Evolutionary conservation across 1,140 invertebrate species (phyloP).

Genomic region (Drosophila baimaii): DNA sequence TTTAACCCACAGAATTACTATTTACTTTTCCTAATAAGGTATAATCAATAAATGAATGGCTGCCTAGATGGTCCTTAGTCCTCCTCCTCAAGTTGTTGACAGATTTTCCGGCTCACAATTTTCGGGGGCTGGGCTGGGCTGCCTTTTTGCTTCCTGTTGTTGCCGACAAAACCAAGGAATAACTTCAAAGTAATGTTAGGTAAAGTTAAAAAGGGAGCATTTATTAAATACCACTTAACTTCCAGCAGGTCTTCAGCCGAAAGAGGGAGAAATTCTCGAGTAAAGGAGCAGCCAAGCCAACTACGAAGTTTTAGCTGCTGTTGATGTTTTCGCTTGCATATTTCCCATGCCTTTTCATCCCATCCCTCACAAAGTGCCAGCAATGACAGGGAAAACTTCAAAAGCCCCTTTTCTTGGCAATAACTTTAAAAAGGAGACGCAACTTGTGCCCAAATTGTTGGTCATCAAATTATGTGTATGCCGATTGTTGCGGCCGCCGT

Average conservation of each 20-base stretch:
- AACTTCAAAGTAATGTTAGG: slow-evolving; percentile 67
- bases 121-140: slow-evolving; percentile 15
- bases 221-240: slow-evolving; percentile 73
- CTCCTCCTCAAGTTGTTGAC: slow-evolving; percentile 27
- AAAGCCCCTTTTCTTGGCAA: slow-evolving; percentile 23
- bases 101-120: slow-evolving; percentile 25
- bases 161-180: slow-evolving; percentile 11
- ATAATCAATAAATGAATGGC: slow-evolving; percentile 34
- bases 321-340: slow-evolving; percentile 62
- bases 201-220: slow-evolving; percentile 61
- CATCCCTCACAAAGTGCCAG: slow-evolving; percentile 32
- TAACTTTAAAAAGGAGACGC: slow-evolving; percentile 68
- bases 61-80: slow-evolving; percentile 9
- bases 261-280: slow-evolving; percentile 48
- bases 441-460: slow-evolving; percentile 74
- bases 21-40: slow-evolving; percentile 39
- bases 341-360: slow-evolving; percentile 64
- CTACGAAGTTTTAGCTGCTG: slow-evolving; percentile 46
- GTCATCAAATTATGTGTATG: slow-evolving; percentile 78
- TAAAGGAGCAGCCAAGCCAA: slow-evolving; percentile 41
- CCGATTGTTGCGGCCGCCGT: slow-evolving; percentile 54
- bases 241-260: slow-evolving; percentile 31
- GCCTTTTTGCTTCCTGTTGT: not conserved
- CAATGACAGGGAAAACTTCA: slow-evolving; percentile 46
- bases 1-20: not conserved